Evolutionary conservation across 2,888 invertebrate species (phyloP).

Genomic region (Lasius platythorax): DNA sequence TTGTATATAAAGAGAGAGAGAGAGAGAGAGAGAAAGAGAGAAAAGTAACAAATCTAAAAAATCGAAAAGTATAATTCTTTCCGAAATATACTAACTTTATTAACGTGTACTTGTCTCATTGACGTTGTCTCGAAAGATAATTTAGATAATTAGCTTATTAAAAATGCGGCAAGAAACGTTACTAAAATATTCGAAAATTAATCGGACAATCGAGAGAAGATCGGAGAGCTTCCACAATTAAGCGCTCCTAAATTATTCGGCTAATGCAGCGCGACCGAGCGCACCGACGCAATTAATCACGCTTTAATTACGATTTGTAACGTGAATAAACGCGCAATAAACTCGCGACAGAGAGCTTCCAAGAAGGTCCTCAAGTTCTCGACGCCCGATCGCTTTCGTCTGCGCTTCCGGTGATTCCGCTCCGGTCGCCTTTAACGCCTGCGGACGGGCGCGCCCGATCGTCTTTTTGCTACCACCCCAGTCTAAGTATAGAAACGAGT

Average conservation of each 20-base stretch:
- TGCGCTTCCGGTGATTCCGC: constrained; percentile 49
- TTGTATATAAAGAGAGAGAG: too few relatives aligned
- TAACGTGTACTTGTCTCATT: neutral
- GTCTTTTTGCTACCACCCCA: constrained; percentile 43
- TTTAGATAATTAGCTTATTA: neutral
- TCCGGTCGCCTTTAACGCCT: constrained; percentile 29
- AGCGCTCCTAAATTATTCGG: constrained; percentile 34
- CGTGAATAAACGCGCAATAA: constrained; percentile 40
- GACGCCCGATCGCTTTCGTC: constrained; percentile 50
- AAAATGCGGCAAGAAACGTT: neutral
- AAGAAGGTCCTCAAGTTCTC: constrained; percentile 47
- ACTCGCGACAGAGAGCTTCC: constrained; percentile 34
- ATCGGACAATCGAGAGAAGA: neutral
- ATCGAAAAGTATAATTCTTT: neutral
- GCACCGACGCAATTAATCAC: constrained; percentile 38
- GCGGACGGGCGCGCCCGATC: constrained; percentile 11
- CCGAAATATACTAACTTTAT: neutral
- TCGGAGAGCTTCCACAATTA: constrained; percentile 7
- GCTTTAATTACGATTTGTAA: constrained; percentile 44
- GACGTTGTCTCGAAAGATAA: neutral
- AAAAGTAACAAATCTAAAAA: neutral
- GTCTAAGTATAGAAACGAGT: constrained; percentile 76
- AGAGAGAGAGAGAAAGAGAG: neutral
- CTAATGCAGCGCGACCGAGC: neutral
- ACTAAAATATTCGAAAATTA: constrained; percentile 2